Evolutionary conservation across 2,888 invertebrate genomes (phyloP), one percentile per base, ranked within the genome.

Genomic region (Limnephilus marmoratus): DNA sequence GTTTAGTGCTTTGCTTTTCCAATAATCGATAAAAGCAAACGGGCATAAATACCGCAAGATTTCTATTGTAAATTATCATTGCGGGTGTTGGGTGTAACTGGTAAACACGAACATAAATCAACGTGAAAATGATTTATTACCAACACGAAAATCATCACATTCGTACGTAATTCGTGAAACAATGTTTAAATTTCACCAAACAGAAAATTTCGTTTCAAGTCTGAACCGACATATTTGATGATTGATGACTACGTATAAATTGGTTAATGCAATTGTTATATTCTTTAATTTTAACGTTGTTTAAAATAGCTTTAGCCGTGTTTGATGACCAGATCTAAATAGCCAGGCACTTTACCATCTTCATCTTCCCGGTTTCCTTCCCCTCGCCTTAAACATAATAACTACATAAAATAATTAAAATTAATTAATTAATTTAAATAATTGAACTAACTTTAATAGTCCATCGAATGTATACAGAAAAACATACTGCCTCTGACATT

Each of bases 61-160:
- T 83, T 34, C 83, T 83, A 83, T 83, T 18, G 37, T 37, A 83
- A 31, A 83, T 83, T 37, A 82, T 37, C 24, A 83, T 41, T 83
- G 24, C 24, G 68, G 37, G 24, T 83, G 83, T 34, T 41, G 24
- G 83, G 15, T 41, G n/a, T 68, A 68, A 68, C 68, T 68, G 68
- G 37, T 37, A 83, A 83, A 83, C 83, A 34, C 83, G 83, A 18
- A 83, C 83, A 41, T 41, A 83, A 83, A 83, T 83, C 83, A 83
- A 68, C 24, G 68, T 68, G 68, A n/a, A 68, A 24, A 68, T 68
- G 68, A 68, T 68, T 68, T 68, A 68, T 68, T 68, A 68, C 68
- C 68, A 68, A 68, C 68, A 68, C 68, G 68, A n/a, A 68, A 24
- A 68, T 68, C 68, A 68, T 68, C 68, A 68, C 68, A 24, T 9